Evolutionary conservation across 2,113 vertebrate species (phyloP), one percentile per base, ranked within the genome.

Genomic region (Microtus richardsoni): DNA sequence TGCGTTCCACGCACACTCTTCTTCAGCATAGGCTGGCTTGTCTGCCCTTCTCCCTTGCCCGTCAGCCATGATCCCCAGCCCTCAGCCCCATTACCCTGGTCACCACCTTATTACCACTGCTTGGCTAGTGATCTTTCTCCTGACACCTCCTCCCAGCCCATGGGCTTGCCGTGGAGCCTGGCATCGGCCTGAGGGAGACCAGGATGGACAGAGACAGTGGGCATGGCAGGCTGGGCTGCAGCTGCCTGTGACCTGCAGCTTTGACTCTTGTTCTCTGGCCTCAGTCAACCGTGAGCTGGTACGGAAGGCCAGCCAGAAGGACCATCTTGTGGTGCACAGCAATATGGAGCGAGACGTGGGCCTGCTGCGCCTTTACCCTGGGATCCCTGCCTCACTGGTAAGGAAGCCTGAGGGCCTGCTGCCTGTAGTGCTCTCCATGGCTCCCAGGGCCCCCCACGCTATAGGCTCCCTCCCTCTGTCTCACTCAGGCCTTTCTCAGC

Each of bases 351-450:
- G 96, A 2, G 99, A 99, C 0, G 99, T 99, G 58, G 99, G 99
- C 39, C 98, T 99, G 78, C 98, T 99, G 95, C 97, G 99, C 33
- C 98, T 99, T 60, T 99, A 99, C 95, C 99, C 99, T 0, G 99
- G 99, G 91, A 99, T 99, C 97, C 99, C 99, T 0, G 91, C 99
- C 71, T 98, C 98, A 17, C 99, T 99, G 92, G 99, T 99, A 98
- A 41, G 94, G 14, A 11, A 54, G 5, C 2, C 24, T 24, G 2
- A 0, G 0, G 24, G 11, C 58, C 21, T 12, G 5, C 22, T 3
- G 17, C n/a, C 10, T 13, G 4, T 0, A 11, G 33, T 7, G 26
- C 36, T 39, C 44, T 49, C 47, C 33, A 2, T 44, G 26, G 21
- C 79, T 16, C 54, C 16, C 30, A 7, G 13, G 24, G 75, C 4